A percentile compares a stretch with the other conserved stretches of the same genome.
Evolutionary conservation across 2,888 invertebrate species (phyloP).

Genomic region (Dolichopus griseipennis): DNA sequence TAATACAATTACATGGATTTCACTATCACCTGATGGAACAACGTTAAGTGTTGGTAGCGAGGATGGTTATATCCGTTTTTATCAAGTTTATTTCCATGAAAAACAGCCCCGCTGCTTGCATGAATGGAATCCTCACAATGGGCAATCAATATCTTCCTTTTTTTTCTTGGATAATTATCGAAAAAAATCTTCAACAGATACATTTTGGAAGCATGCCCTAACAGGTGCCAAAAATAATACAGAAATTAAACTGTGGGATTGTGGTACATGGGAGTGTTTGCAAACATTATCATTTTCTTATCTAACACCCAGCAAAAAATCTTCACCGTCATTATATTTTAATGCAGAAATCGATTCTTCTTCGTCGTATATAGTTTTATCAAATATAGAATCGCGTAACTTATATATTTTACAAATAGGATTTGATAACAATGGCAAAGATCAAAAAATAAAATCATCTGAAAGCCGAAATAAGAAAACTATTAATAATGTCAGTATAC

Average conservation of each 20-base stretch:
- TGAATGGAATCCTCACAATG: conserved; percentile 88
- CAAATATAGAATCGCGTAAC: conserved; percentile 76
- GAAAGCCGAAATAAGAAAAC: conserved; percentile 22
- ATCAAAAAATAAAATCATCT: conserved; percentile 31
- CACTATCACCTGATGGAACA: conserved; percentile 89
- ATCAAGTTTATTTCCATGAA: conserved; percentile 70
- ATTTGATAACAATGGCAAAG: conserved; percentile 27
- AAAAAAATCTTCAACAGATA: conserved; percentile 62
- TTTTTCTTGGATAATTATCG: conserved; percentile 91
- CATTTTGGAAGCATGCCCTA: conserved; percentile 91
- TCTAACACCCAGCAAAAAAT: conserved; percentile 27
- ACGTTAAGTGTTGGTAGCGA: conserved; percentile 83
- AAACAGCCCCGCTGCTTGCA: conserved; percentile 74
- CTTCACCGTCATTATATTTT: conserved; percentile 36
- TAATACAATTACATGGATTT: conserved; percentile 68
- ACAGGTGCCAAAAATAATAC: conserved; percentile 86
- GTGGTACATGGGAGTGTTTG: conserved; percentile 89
- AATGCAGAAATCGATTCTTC: conserved; percentile 71
- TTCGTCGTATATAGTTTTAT: conserved; percentile 76
- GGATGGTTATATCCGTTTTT: conserved; percentile 88
- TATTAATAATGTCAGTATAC: conserved; percentile 51
- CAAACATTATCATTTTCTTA: conserved; percentile 64
- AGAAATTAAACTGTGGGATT: conserved; percentile 88
- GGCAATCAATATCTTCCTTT: conserved; percentile 76
- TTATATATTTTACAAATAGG: conserved; percentile 69